These are phyloP conservation scores for Macropus fuliginosus DNA, from an alignment of 2,797 vertebrate genomes.

Conservation along the genomic window DNA sequence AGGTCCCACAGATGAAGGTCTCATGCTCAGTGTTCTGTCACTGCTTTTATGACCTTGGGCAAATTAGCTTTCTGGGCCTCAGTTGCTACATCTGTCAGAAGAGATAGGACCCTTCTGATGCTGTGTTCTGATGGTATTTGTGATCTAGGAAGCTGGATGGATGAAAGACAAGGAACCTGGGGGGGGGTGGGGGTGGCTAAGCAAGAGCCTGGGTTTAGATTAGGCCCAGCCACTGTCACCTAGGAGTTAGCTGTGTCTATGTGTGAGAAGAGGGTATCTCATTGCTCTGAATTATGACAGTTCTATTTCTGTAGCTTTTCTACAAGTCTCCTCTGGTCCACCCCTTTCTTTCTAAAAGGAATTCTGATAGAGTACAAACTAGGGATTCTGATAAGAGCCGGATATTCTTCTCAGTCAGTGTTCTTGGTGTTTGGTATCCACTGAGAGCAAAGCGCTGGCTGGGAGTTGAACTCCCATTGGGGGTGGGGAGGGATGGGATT, in stretches of 20 bases:
- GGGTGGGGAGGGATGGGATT: constrained; percentile 68
- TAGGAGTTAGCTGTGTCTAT: constrained; percentile 68
- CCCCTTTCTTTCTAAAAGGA: constrained; percentile 62
- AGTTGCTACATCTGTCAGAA: background rate
- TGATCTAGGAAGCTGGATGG: constrained; percentile 73
- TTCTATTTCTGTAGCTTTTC: constrained; percentile 63
- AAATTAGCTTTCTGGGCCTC: background rate
- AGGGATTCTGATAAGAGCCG: constrained; percentile 60
- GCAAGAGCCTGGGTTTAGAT: constrained; percentile 54
- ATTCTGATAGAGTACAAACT: constrained; percentile 48
- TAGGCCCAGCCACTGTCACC: constrained; percentile 53
- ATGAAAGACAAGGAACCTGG: constrained; percentile 64
- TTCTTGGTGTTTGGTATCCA: constrained; percentile 63
- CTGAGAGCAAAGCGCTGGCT: constrained; percentile 29
- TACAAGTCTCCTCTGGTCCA: constrained; percentile 52
- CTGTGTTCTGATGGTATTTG: constrained; percentile 52
- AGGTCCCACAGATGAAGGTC: background rate
- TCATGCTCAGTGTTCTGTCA: constrained; percentile 15
- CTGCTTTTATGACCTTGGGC: background rate
- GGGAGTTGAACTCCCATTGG: constrained; percentile 45
- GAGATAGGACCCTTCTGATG: constrained; percentile 49
- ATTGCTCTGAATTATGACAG: constrained; percentile 70
- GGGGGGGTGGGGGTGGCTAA: background rate
- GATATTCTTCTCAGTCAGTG: constrained; percentile 53
- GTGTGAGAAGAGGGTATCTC: constrained; percentile 61